A percentile compares a stretch with the other conserved stretches of the same genome.
Evolutionary conservation across 2,113 vertebrate genomes (phyloP).

Genomic region (Irena cyanogastra): DNA sequence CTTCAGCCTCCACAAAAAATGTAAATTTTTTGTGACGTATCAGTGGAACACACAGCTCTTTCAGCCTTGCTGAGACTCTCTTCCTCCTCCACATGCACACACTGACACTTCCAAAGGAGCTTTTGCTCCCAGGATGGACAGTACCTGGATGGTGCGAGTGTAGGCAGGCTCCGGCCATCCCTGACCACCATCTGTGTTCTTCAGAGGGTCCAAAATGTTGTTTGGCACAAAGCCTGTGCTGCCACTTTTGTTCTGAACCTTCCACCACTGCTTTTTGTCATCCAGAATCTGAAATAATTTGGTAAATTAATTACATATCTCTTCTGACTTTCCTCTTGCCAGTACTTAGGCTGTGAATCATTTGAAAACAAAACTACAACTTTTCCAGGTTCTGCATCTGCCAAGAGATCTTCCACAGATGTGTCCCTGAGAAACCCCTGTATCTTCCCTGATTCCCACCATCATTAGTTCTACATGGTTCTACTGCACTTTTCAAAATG

Average conservation of each 20-base stretch:
- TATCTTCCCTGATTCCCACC: not conserved
- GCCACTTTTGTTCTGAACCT: conserved; percentile 84
- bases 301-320: not conserved
- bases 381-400: not conserved
- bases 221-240: conserved; percentile 93
- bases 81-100: not conserved
- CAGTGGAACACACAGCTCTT: not conserved
- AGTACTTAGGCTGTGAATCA: too few relatives aligned
- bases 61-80: not conserved
- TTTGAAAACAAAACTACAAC: not conserved
- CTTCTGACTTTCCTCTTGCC: not conserved
- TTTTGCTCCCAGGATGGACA: not conserved
- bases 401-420: not conserved
- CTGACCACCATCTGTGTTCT: conserved; percentile 67
- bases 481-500: not conserved
- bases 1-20: not conserved
- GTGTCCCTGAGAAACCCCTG: not conserved
- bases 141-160: conserved; percentile 92
- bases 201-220: conserved; percentile 90
- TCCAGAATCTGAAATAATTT: conserved; percentile 83
- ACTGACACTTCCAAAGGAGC: accelerated
- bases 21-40: accelerated
- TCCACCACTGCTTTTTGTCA: conserved; percentile 98
- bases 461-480: not conserved
- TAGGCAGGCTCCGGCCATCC: conserved; percentile 82